Percentiles rank a stretch among this genome's conserved stretches.
These are phyloP conservation scores for Boleophthalmus pectinirostris DNA, from an alignment of 2,113 vertebrate species.

Conservation along the genomic window DNA sequence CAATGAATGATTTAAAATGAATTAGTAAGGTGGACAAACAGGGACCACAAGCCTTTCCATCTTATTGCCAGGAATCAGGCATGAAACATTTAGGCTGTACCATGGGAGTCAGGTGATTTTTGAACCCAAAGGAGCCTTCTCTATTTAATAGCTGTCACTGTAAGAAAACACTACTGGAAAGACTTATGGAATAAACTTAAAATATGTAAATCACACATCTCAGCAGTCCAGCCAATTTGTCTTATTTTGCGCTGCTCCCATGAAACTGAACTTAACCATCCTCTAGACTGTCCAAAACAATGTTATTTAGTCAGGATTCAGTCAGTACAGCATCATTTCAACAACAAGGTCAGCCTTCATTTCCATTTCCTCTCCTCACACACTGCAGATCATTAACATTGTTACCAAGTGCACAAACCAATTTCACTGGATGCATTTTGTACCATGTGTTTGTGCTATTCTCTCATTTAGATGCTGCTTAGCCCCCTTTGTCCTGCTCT, in stretches of 20 bases:
- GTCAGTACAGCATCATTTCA: conserved; percentile 9
- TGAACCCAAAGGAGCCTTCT: too few relatives aligned
- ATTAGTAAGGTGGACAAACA: too few relatives aligned
- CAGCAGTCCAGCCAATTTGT: conserved; percentile 1
- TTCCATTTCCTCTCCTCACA: conserved; percentile 27
- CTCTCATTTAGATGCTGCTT: not conserved
- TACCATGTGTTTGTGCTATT: conserved; percentile 7
- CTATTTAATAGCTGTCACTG: not conserved
- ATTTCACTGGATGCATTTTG: not conserved
- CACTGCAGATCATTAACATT: conserved; percentile 22
- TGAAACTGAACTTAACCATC: conserved; percentile 8
- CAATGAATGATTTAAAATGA: too few relatives aligned
- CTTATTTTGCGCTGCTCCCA: not conserved
- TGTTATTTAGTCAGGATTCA: conserved; percentile 24
- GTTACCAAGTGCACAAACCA: conserved; percentile 13
- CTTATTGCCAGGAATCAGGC: too few relatives aligned
- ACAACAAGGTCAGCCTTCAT: conserved; percentile 35
- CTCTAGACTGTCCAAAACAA: not conserved
- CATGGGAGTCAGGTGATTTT: too few relatives aligned
- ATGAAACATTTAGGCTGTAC: too few relatives aligned
- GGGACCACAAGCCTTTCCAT: too few relatives aligned
- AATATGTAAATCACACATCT: conserved; percentile 24
- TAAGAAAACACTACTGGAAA: not conserved
- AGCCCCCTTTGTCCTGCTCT: not conserved
- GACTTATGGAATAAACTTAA: not conserved